Evolutionary conservation across 2,888 invertebrate species (phyloP).

Genomic region (Cheilosia vulpina): DNA sequence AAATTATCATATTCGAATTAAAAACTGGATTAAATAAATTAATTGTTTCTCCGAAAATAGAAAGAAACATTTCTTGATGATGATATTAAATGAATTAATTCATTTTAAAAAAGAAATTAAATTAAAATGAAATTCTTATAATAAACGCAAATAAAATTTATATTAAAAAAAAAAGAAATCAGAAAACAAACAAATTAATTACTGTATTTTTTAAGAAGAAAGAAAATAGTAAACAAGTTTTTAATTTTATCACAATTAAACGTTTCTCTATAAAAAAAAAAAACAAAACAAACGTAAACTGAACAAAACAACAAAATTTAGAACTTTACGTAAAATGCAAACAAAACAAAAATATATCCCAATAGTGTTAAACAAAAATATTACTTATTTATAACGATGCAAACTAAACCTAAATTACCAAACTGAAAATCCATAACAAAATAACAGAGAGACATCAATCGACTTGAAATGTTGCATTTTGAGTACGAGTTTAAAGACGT

Average conservation of each 20-base stretch:
- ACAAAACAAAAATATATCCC: conserved; percentile 59
- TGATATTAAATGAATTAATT: conserved; percentile 74
- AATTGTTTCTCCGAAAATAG: conserved; percentile 73
- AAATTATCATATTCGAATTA: conserved; percentile 70
- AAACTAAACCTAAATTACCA: conserved; percentile 49
- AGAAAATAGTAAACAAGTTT: conserved; percentile 67
- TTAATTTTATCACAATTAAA: conserved; percentile 69
- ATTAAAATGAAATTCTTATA: conserved; percentile 39
- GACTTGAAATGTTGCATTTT: conserved; percentile 18
- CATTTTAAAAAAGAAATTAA: conserved; percentile 56
- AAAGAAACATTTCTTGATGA: conserved; percentile 71
- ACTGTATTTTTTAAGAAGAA: conserved; percentile 66
- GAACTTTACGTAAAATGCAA: conserved; percentile 46
- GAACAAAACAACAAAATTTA: conserved; percentile 45
- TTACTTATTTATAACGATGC: conserved; percentile 62
- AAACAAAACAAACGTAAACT: conserved; percentile 47
- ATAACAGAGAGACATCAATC: background rate
- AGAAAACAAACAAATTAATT: conserved; percentile 61
- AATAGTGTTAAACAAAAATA: conserved; percentile 57
- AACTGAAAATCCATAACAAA: conserved; percentile 23
- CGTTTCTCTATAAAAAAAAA: conserved; percentile 69
- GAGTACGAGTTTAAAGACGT: too few species aligned
- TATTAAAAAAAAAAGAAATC: conserved; percentile 51
- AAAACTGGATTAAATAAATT: conserved; percentile 68
- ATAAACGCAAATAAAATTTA: conserved; percentile 64